Evolutionary conservation across 2,888 invertebrate genomes (phyloP).

Genomic region (Mesorhabditis spiculigera): DNA sequence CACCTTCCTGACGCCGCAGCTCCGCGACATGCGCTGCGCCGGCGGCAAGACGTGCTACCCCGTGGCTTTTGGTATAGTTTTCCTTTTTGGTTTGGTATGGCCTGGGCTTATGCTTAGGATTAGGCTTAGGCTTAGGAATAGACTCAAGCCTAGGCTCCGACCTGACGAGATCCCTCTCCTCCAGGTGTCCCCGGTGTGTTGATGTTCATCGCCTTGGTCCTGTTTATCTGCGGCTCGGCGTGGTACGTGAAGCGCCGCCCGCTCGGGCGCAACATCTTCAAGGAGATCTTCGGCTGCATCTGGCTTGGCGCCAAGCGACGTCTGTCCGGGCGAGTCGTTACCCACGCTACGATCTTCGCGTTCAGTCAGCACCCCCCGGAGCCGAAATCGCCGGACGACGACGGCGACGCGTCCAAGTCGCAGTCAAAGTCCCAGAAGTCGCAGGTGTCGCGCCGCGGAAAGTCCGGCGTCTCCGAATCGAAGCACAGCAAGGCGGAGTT

Average conservation of each 20-base stretch:
- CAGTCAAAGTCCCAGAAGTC: too few species aligned
- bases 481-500: neutral
- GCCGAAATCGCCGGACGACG: neutral
- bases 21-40: conserved; percentile 62
- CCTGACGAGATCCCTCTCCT: neutral
- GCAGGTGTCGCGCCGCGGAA: too few species aligned
- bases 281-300: neutral
- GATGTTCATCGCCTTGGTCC: neutral
- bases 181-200: neutral
- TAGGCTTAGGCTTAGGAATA: too few species aligned
- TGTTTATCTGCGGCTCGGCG: neutral
- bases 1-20: conserved; percentile 80
- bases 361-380: neutral
- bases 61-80: neutral
- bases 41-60: neutral
- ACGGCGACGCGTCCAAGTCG: neutral
- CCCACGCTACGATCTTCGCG: neutral
- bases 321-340: neutral
- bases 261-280: neutral
- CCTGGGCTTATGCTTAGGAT: too few species aligned
- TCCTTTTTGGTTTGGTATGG: neutral
- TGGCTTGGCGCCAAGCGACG: neutral
- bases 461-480: too few species aligned
- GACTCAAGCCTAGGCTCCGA: too few species aligned
- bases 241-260: neutral